phyloP scores from a whole-genome alignment of 1,140 invertebrate species.

The Chymomyza costata region DNA sequence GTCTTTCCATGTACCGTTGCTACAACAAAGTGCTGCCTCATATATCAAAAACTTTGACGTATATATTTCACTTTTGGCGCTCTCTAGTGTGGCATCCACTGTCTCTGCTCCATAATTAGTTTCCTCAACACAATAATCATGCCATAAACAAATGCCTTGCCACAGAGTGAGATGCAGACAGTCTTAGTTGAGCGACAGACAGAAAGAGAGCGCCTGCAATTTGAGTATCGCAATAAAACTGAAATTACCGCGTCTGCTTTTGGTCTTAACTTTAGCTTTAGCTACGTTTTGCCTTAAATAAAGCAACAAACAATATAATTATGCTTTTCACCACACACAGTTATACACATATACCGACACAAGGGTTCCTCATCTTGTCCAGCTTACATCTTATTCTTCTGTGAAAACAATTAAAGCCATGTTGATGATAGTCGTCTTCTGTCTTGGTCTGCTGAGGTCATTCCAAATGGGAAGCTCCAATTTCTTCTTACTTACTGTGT shows the following conservation, averaged over 20 bases:
- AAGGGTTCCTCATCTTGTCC: neutral
- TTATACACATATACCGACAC: neutral
- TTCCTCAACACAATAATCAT: conserved; percentile 72
- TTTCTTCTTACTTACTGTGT: no score
- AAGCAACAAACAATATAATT: conserved; percentile 33
- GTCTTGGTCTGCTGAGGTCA: no score
- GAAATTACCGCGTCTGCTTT: conserved; percentile 45
- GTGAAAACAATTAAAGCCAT: conserved; percentile 4
- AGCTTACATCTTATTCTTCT: neutral
- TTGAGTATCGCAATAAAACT: conserved; percentile 45
- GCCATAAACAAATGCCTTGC: conserved; percentile 48
- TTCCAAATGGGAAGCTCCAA: no score
- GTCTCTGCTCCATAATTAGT: conserved; percentile 62
- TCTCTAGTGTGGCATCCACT: conserved; percentile 19
- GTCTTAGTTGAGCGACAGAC: conserved; percentile 2
- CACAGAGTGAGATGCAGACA: conserved; percentile 5
- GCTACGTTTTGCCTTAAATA: no score
- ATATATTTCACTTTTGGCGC: conserved; percentile 43
- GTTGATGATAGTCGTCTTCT: no score
- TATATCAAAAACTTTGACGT: conserved; percentile 58
- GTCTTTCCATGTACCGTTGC: conserved; percentile 38
- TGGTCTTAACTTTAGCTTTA: neutral
- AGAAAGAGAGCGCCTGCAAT: conserved; percentile 1
- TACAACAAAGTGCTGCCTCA: conserved; percentile 27
- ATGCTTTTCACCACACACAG: conserved; percentile 31